A percentile compares a stretch with the other conserved stretches of the same genome.
Conservation (phyloP, 2,888 invertebrate species). For the Drosophila nigritarsus region DNA sequence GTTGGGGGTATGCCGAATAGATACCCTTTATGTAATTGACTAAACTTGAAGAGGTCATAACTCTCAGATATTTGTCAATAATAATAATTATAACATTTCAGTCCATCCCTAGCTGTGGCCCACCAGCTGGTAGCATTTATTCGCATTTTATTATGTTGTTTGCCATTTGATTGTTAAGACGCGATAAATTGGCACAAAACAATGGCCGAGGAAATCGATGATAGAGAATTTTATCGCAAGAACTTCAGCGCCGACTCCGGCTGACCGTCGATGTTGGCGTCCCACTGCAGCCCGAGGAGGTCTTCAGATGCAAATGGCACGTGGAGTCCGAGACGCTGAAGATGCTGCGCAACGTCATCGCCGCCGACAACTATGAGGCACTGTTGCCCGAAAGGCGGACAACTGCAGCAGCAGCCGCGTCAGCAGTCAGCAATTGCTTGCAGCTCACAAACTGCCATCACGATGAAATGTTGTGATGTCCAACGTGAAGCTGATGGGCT, state of each 20-base stretch:
- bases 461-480: constrained; percentile 84
- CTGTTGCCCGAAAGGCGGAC: constrained; percentile 71
- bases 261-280: constrained; percentile 87
- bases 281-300: constrained; percentile 84
- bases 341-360: constrained; percentile 87
- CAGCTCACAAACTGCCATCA: constrained; percentile 64
- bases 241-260: constrained; percentile 99
- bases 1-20: background rate
- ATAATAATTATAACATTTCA: background rate
- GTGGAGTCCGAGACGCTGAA: constrained; percentile 86
- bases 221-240: constrained; percentile 93
- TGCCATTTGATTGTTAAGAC: constrained; percentile 41
- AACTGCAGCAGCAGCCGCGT: constrained; percentile 65
- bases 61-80: background rate
- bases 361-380: constrained; percentile 83
- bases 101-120: background rate
- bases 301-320: constrained; percentile 86
- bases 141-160: constrained; percentile 15
- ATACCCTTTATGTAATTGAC: background rate
- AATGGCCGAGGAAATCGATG: constrained; percentile 91
- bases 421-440: constrained; percentile 57
- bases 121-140: constrained; percentile 35
- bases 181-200: background rate
- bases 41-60: background rate
- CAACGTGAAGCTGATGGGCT: background rate